phyloP scores from a whole-genome alignment of 1,140 invertebrate genomes.

The Caenorhabditis brenneri region DNA sequence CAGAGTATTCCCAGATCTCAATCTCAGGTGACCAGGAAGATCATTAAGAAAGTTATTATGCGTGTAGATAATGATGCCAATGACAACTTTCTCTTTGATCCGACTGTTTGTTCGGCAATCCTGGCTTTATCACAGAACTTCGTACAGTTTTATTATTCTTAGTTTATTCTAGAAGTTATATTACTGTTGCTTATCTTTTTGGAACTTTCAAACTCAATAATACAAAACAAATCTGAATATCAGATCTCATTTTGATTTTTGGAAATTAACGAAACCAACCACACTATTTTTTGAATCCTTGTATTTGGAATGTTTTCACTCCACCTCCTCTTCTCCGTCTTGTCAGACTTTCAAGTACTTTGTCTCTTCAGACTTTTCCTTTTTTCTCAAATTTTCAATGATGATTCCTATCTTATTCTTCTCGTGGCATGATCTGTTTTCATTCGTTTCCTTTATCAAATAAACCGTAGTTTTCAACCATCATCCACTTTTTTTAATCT shows the following conservation, averaged over 20 bases:
- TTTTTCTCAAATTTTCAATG: background rate
- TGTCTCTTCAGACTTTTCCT: background rate
- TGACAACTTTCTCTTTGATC: constrained; percentile 36
- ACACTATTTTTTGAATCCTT: background rate
- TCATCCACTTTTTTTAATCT: background rate
- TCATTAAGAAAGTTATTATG: background rate
- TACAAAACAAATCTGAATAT: no score
- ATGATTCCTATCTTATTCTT: no score
- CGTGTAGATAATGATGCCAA: background rate
- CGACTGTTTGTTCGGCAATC: constrained; percentile 23
- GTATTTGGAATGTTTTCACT: no score
- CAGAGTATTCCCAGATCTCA: no score
- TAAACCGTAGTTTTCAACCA: background rate
- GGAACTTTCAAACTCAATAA: no score
- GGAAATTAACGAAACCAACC: background rate
- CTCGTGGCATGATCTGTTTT: no score
- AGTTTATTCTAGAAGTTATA: no score
- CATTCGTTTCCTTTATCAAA: background rate
- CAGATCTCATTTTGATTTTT: background rate
- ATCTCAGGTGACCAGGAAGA: background rate
- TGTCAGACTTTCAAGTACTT: background rate
- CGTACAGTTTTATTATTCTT: background rate
- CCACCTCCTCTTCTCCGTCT: background rate
- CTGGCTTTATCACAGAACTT: constrained; percentile 5
- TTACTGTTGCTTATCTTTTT: no score